These are phyloP conservation scores for Pterois miles DNA, from an alignment of 2,797 vertebrate species.

Conservation along the genomic window DNA sequence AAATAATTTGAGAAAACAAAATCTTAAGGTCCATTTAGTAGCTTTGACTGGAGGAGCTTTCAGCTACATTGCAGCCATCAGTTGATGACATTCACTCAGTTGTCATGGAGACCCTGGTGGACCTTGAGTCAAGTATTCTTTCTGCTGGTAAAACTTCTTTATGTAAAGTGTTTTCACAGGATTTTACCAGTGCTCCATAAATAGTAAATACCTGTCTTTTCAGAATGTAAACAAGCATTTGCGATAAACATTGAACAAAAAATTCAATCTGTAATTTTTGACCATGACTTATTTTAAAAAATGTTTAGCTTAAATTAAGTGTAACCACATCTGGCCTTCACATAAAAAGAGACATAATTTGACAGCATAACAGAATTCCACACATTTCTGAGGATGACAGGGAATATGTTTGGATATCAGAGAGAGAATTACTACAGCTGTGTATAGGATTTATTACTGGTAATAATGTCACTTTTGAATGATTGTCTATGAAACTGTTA, in stretches of 20 bases:
- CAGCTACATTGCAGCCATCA: neutral
- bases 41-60: neutral
- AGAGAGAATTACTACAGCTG: neutral
- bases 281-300: constrained; percentile 13
- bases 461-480: neutral
- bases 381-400: neutral
- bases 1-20: neutral
- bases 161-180: neutral
- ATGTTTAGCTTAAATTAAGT: neutral
- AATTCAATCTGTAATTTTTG: neutral
- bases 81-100: neutral
- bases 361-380: neutral
- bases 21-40: neutral
- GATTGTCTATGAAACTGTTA: constrained; percentile 32
- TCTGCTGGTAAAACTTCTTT: neutral
- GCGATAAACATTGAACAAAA: neutral
- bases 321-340: neutral
- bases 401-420: neutral
- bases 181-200: neutral
- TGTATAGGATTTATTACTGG: neutral
- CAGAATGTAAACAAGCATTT: constrained; percentile 12
- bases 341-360: neutral
- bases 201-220: neutral
- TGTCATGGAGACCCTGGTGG: neutral
- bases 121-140: neutral